Conservation (phyloP, 53 echinoderm and acorn worm species). For the Patiria pectinifera region DNA sequence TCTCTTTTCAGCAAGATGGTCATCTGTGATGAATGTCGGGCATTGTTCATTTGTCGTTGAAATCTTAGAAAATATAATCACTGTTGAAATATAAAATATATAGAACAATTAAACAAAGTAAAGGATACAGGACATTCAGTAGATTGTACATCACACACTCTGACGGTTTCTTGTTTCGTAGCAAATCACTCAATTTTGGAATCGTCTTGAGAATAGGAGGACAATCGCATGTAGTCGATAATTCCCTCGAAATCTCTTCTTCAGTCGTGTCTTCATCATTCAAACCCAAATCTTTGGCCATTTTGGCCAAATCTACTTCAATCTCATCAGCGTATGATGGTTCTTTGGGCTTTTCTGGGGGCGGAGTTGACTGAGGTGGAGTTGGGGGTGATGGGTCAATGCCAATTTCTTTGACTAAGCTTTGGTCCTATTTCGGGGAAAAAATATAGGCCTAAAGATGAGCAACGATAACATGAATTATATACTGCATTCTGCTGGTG, state of each 20-base stretch:
- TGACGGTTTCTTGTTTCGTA: conserved; percentile 75
- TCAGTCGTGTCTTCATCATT: conserved; percentile 24
- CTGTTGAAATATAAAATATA: too few relatives aligned
- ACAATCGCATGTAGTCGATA: conserved; percentile 8
- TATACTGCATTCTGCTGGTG: not conserved
- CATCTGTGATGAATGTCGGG: too few relatives aligned
- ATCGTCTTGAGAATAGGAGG: conserved; percentile 72
- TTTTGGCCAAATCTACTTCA: conserved; percentile 1
- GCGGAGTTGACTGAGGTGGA: not conserved
- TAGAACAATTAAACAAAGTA: not conserved
- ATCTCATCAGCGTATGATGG: conserved; percentile 28
- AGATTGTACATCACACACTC: conserved; percentile 79
- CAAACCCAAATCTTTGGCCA: conserved; percentile 29
- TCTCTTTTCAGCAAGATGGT: too few relatives aligned
- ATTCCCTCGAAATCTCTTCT: not conserved
- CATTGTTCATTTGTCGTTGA: too few relatives aligned
- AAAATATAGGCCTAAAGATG: not conserved
- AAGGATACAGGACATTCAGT: conserved; percentile 96
- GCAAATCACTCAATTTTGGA: conserved; percentile 73
- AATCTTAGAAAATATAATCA: too few relatives aligned
- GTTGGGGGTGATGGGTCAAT: not conserved
- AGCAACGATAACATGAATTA: not conserved
- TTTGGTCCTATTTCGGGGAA: conserved; percentile 61
- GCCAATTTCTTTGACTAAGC: conserved; percentile 64
- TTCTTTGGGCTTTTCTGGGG: conserved; percentile 20